These are phyloP conservation scores for Acrocera orbiculus DNA, from an alignment of 2,888 invertebrate species.

Conservation along the genomic window DNA sequence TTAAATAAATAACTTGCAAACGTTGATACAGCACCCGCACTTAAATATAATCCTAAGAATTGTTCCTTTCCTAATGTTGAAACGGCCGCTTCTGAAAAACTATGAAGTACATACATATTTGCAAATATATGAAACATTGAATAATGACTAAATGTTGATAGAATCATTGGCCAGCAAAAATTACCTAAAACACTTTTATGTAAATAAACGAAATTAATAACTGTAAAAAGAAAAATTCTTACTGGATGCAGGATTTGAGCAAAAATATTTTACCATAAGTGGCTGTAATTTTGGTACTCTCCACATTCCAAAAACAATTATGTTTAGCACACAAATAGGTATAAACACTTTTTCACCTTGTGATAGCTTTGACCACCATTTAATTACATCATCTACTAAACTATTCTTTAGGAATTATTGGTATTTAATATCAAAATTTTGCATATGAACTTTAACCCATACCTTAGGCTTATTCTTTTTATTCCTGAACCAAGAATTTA, in stretches of 20 bases:
- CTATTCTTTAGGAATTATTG: no score
- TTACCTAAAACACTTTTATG: conserved; percentile 35
- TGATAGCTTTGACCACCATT: conserved; percentile 51
- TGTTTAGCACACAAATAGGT: conserved; percentile 61
- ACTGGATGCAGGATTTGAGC: conserved; percentile 63
- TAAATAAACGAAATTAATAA: neutral
- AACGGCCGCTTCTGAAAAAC: conserved; percentile 47
- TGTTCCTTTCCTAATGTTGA: conserved; percentile 74
- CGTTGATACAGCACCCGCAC: conserved; percentile 74
- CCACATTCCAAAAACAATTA: conserved; percentile 69
- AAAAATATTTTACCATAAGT: conserved; percentile 70
- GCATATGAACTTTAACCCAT: no score
- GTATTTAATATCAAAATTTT: neutral
- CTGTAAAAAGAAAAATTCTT: conserved; percentile 23
- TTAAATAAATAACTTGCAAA: conserved; percentile 71
- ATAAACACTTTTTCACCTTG: conserved; percentile 63
- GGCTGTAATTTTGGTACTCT: conserved; percentile 50
- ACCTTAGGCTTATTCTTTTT: conserved; percentile 13
- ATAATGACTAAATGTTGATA: conserved; percentile 91
- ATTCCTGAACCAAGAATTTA: conserved; percentile 33
- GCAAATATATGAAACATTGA: conserved; percentile 69
- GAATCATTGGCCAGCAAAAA: conserved; percentile 71
- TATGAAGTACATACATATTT: conserved; percentile 93
- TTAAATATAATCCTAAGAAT: conserved; percentile 76
- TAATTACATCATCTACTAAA: conserved; percentile 15